These are phyloP conservation scores for Armadillidium nasatum DNA, from an alignment of 1,140 invertebrate genomes.

Conservation along the genomic window DNA sequence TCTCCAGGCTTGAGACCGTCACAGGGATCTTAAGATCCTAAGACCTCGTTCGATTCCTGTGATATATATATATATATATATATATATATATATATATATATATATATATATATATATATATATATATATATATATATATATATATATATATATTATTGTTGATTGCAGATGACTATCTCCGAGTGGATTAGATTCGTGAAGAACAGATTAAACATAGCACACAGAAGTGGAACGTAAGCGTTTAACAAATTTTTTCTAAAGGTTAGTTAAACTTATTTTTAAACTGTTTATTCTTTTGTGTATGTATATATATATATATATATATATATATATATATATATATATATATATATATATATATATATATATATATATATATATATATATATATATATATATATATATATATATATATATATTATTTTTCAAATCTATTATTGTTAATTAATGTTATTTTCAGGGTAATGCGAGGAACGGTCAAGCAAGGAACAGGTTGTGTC, in stretches of 20 bases:
- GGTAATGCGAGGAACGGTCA: constrained; percentile 4
- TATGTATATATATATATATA: background rate
- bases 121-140: background rate
- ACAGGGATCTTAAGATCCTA: too few species aligned
- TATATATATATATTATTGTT: background rate
- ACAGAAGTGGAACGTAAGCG: constrained; percentile 1
- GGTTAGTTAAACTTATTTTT: background rate
- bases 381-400: background rate
- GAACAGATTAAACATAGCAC: background rate
- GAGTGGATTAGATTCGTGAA: constrained; percentile 4
- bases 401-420: background rate
- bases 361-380: background rate
- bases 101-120: background rate
- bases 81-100: background rate
- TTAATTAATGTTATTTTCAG: background rate
- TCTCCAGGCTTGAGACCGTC: too few species aligned
- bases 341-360: background rate
- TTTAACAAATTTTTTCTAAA: background rate
- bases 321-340: too few species aligned
- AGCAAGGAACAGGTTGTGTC: constrained; percentile 5
- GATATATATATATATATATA: background rate
- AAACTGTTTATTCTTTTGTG: background rate
- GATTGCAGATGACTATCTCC: background rate
- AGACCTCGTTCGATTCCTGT: too few species aligned
- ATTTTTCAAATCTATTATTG: background rate